Conservation (phyloP, 2,888 invertebrate species). For the Pseudanteris insignis region DNA sequence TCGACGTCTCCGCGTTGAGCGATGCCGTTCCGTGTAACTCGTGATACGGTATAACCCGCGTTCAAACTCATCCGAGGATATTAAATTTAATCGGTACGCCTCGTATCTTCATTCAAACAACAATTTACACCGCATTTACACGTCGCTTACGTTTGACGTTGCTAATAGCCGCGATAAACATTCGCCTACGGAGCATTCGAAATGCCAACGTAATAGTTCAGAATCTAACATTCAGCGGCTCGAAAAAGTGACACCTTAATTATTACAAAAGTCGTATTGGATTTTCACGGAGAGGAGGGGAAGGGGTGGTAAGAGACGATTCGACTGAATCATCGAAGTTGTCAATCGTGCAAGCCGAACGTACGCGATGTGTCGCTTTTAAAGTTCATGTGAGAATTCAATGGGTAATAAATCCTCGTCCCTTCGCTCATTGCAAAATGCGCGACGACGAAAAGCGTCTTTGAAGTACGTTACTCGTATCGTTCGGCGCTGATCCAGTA, state of each 20-base stretch:
- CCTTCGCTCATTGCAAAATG: too few species aligned
- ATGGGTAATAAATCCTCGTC: too few species aligned
- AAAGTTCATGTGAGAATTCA: neutral
- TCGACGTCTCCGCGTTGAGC: too few species aligned
- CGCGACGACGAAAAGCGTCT: too few species aligned
- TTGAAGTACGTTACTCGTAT: too few species aligned
- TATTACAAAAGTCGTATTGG: constrained; percentile 7
- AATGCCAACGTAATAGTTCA: constrained; percentile 24
- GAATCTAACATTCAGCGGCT: constrained; percentile 9
- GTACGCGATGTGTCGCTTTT: neutral
- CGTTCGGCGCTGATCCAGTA: too few species aligned
- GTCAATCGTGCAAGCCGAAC: neutral
- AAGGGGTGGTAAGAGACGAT: too few species aligned
- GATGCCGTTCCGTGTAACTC: too few species aligned
- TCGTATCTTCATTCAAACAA: constrained; percentile 22
- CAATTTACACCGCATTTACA: constrained; percentile 16
- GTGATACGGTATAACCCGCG: too few species aligned
- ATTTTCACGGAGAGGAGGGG: neutral
- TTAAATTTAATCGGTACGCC: constrained; percentile 16
- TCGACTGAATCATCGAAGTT: too few species aligned
- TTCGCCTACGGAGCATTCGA: constrained; percentile 13
- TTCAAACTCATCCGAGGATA: constrained; percentile 10
- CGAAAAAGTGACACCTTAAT: neutral
- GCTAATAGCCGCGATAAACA: constrained; percentile 16
- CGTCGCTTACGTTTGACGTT: constrained; percentile 10